These are phyloP conservation scores for Bombus fervidus DNA, from an alignment of 1,140 invertebrate genomes.

Conservation along the genomic window DNA sequence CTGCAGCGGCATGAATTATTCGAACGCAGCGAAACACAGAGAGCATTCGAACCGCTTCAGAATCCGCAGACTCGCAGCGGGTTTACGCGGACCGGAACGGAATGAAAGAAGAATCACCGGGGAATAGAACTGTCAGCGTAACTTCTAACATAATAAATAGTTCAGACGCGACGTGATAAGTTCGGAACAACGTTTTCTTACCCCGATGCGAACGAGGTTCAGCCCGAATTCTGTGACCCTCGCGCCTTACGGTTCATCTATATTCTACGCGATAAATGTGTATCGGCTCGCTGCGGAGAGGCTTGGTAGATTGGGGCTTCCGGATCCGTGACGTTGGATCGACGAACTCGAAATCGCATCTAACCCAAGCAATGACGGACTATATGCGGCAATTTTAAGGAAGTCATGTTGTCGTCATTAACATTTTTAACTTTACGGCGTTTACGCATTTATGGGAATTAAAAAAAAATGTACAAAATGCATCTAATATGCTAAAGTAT, in stretches of 20 bases:
- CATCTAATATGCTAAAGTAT: too few species aligned
- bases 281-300: not conserved
- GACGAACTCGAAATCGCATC: not conserved
- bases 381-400: too few species aligned
- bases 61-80: constrained; percentile 12
- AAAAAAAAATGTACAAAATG: too few species aligned
- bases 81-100: not conserved
- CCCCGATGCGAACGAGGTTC: not conserved
- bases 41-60: constrained; percentile 33
- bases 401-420: too few species aligned
- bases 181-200: not conserved
- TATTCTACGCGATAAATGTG: constrained; percentile 18
- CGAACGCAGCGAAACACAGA: not conserved
- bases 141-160: constrained; percentile 49
- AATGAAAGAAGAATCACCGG: constrained; percentile 10
- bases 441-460: too few species aligned
- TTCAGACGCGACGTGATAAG: constrained; percentile 32
- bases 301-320: not conserved
- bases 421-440: too few species aligned
- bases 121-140: constrained; percentile 46
- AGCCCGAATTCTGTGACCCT: not conserved
- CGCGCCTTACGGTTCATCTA: not conserved
- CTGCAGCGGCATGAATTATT: constrained; percentile 46
- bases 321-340: not conserved
- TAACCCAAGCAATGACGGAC: too few species aligned